Evolutionary conservation across 2,888 invertebrate species (phyloP), one percentile per base, ranked within the genome.

Genomic region (Lasioglossum leucozonium): DNA sequence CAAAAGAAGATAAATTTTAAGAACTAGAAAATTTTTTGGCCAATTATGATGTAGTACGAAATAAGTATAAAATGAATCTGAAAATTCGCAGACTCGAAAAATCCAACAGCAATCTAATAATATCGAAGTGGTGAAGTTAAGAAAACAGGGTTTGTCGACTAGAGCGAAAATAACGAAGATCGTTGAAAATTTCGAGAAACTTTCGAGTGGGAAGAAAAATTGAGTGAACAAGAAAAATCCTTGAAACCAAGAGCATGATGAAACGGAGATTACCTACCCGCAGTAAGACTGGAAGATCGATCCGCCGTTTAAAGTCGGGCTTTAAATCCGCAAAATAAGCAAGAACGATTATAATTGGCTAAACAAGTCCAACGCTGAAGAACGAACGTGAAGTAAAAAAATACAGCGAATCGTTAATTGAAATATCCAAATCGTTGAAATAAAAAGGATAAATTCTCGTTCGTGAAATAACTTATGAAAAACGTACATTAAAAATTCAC

Each of bases 291-390:
- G 37, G 18, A 67, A 67, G 67, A 67, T 67, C 67, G 37, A 67
- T 37, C 22, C 37, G 37, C 37, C 34, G n/a, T 67, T 67, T 37
- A 37, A 37, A 67, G 10, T 34, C 37, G 6, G 10, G 22, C 10
- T 67, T 37, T 10, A 37, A 67, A 67, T 40, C 67, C 18, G 37
- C 37, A 22, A 67, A 67, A 67, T 67, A 67, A n/a, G 37, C 67
- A n/a, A 4, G 34, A 67, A 34, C 37, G 22, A 67, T 22, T 67
- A 11, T 67, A 67, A 67, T 67, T 67, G 67, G 37, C 67, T 67
- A 37, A 22, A 37, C 8, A 67, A 37, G 37, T 4, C 37, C 22
- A 37, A 67, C 30, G 18, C 34, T 10, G 22, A 18, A 37, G 4
- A 37, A 22, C 4, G 22, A 18, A 16, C 22, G 2, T 30, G 0